Base-by-base conservation (phyloP, 2,888 invertebrate genomes). In the Petrolisthes cinctipes region DNA sequence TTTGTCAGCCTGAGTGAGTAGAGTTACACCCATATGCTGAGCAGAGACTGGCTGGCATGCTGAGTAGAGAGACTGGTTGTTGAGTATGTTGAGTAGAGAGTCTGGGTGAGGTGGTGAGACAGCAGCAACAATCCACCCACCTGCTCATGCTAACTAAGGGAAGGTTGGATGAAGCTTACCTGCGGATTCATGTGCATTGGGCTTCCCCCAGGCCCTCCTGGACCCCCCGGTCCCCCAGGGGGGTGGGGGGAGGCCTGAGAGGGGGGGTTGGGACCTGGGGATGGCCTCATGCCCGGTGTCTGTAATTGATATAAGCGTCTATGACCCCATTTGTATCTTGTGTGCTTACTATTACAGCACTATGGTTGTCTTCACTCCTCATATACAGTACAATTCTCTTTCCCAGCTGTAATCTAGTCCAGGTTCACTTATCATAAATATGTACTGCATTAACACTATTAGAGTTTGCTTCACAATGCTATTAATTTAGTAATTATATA, bases 231-330 rank as follows among this genome's bases (percentile, higher is more conserved):
- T 61, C 85, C 86, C 87, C 87, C 87, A 37, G 90, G 89, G 87
- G 87, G 90, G 82, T 87, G 89, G 89, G 90, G 90, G 85, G 90
- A 90, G 86, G 87, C 90, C 89, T 90, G 90, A 83, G 90, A 90
- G 78, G 88, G 86, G 76, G 88, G 86, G 83, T 89, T 85, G 83
- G 90, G 90, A 82, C 90, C 90, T 83, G 90, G 90, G 89, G 90
- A 90, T 87, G 90, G 90, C 76, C 90, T 85, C 90, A 90, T 90
- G 82, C 90, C 90, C 85, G 90, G 89, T 79, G 87, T 90, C 90
- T 90, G 90, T 76, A 89, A 89, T 83, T 87, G 87, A 87, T 87
- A 37, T 37, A 87, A 87, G 83, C 87, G 83, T 83, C 87, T 86
- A 83, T 87, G 83, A 87, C 83, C 87, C 87, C 83, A 87, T 37